Conservation (phyloP, 2,888 invertebrate species). For the Bursaphelenchus okinawaensis region DNA sequence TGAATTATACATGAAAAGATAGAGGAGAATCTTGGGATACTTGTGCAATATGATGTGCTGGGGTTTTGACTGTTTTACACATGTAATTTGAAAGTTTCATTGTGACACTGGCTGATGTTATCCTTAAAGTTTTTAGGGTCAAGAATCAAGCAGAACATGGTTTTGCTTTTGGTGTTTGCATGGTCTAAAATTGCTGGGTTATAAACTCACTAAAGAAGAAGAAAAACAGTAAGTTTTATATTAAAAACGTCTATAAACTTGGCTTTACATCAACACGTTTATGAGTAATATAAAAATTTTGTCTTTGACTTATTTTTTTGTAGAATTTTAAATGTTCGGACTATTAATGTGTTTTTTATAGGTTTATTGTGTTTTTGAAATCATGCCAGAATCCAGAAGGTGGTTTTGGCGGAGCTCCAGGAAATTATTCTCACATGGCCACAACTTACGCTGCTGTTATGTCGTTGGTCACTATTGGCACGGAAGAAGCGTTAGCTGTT, state of each 20-base stretch:
- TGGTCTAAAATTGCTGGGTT: constrained; percentile 73
- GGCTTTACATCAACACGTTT: too few relatives aligned
- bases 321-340: neutral
- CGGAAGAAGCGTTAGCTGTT: constrained; percentile 77
- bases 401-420: constrained; percentile 73
- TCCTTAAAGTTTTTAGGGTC: too few relatives aligned
- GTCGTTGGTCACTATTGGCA: constrained; percentile 81
- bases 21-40: too few relatives aligned
- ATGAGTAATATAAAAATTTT: too few relatives aligned
- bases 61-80: neutral
- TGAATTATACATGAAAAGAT: neutral
- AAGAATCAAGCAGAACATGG: constrained; percentile 95
- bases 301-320: too few relatives aligned
- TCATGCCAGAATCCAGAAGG: constrained; percentile 51
- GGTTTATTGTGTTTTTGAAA: constrained; percentile 43
- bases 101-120: too few relatives aligned
- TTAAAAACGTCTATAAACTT: constrained; percentile 4
- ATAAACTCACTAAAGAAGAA: constrained; percentile 39
- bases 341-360: constrained; percentile 16
- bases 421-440: constrained; percentile 85
- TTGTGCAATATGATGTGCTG: neutral
- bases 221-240: constrained; percentile 8
- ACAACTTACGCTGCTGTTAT: constrained; percentile 95
- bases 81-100: too few relatives aligned
- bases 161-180: constrained; percentile 93